These are phyloP conservation scores for Linnaemya vulpina DNA, from an alignment of 2,888 invertebrate species.

Conservation along the genomic window DNA sequence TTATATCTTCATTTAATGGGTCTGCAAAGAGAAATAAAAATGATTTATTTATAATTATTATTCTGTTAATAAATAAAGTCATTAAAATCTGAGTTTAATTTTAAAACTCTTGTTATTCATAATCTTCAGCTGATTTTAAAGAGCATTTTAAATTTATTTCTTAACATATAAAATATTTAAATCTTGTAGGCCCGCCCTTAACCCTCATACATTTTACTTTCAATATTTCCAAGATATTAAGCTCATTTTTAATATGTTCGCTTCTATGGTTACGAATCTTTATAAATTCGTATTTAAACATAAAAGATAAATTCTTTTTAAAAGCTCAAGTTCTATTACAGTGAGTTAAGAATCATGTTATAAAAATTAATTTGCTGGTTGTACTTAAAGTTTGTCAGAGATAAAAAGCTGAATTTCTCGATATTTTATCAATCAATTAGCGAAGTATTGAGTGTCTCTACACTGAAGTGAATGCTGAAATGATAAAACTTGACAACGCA, in stretches of 20 bases:
- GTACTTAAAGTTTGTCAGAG: neutral
- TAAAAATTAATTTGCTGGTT: neutral
- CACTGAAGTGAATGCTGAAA: slow-evolving; percentile 8
- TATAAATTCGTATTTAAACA: no score
- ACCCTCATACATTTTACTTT: neutral
- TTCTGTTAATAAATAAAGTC: slow-evolving; percentile 25
- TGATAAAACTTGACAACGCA: slow-evolving; percentile 10
- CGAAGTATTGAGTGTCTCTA: slow-evolving; percentile 2
- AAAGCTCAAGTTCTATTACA: neutral
- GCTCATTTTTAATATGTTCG: no score
- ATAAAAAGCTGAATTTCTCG: neutral
- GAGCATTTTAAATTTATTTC: neutral
- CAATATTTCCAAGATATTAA: no score
- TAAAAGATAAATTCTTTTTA: neutral
- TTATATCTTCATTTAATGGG: slow-evolving; percentile 56
- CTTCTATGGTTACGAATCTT: no score
- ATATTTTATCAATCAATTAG: slow-evolving; percentile 23
- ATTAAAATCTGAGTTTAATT: slow-evolving; percentile 17
- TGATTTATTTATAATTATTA: neutral
- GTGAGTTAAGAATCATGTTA: neutral
- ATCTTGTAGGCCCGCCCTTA: neutral
- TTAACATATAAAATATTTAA: neutral
- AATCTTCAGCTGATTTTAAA: slow-evolving; percentile 4
- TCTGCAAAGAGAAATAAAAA: slow-evolving; percentile 58
- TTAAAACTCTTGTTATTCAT: slow-evolving; percentile 8